Evolutionary conservation across 1,140 invertebrate genomes (phyloP), one percentile per base, ranked within the genome.

Genomic region (Drosophila athabasca): DNA sequence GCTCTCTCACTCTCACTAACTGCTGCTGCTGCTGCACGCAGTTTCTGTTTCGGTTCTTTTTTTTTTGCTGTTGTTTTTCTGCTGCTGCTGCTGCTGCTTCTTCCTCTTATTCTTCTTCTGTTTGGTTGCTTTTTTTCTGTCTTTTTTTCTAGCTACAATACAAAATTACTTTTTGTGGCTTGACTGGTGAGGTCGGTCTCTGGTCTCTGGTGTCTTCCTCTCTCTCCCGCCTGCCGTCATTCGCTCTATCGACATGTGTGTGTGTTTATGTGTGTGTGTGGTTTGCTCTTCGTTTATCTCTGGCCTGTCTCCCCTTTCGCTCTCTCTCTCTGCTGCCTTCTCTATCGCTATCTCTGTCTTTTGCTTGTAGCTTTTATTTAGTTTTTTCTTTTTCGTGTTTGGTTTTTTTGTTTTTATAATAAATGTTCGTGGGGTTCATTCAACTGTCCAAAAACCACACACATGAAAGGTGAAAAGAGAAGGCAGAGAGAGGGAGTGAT

Each of bases 371-470:
- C 68, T 62, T 81, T 59, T 66, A 69, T 74, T 62, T 65, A 58
- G 54, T 65, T 76, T 52, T 72, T 79, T 55, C 48, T 65, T 76
- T 52, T 72, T 79, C 51, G 41, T 48, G 41, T 44, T 54, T 35
- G 0, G 8, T 41, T 53, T 29, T 15, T 58, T 57, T 24, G 17
- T 60, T 48, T 49, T 58, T 69, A 46, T 55, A 64, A 48, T 41
- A 65, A 58, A 58, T 61, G 52, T 55, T 59, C 22, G 17, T 13
- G 13, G 68, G 29, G 80, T 83, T 83, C 80, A 79, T 83, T 83
- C 80, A 83, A 83, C 80, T 83, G 80, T 72, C 80, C 79, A 79
- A 84, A 76, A 61, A 76, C 67, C 26, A 51, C 41, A 67, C 41
- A 79, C 77, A 64, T 76, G 48, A 57, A 50, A 65, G 62, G 52